A percentile compares a stretch with the other conserved stretches of the same genome.
These are phyloP conservation scores for Dexiosoma caninum DNA, from an alignment of 2,888 invertebrate species.

Conservation along the genomic window DNA sequence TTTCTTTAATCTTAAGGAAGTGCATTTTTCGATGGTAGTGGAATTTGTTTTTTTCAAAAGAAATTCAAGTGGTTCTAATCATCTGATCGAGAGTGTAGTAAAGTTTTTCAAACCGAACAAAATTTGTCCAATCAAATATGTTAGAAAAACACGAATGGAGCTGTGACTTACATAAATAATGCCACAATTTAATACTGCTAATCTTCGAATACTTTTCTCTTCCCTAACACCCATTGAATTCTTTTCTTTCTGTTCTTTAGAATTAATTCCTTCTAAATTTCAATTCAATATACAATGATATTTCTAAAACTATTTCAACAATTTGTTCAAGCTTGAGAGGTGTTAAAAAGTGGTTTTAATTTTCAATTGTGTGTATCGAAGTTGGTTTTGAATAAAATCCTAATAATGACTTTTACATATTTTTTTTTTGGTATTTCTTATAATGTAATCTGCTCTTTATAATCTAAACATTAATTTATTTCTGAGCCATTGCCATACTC, in stretches of 20 bases:
- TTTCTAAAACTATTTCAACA: neutral
- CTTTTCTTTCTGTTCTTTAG: neutral
- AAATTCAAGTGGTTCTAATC: no score
- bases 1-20: no score
- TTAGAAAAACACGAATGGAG: no score
- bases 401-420: conserved; percentile 1
- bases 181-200: no score
- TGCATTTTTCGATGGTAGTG: no score
- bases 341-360: conserved; percentile 28
- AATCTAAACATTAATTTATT: conserved; percentile 48
- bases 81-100: no score
- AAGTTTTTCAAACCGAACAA: no score
- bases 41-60: no score
- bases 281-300: neutral
- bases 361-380: neutral
- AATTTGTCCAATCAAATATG: no score
- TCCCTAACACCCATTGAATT: neutral
- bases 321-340: conserved; percentile 14
- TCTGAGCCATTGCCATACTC: neutral
- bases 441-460: conserved; percentile 54
- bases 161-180: no score
- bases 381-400: neutral
- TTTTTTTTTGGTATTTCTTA: conserved; percentile 43
- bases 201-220: no score
- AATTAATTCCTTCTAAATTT: neutral